These are phyloP conservation scores for Phenganax subtilis DNA, from an alignment of 92 coral and sea anemone species.

Conservation along the genomic window DNA sequence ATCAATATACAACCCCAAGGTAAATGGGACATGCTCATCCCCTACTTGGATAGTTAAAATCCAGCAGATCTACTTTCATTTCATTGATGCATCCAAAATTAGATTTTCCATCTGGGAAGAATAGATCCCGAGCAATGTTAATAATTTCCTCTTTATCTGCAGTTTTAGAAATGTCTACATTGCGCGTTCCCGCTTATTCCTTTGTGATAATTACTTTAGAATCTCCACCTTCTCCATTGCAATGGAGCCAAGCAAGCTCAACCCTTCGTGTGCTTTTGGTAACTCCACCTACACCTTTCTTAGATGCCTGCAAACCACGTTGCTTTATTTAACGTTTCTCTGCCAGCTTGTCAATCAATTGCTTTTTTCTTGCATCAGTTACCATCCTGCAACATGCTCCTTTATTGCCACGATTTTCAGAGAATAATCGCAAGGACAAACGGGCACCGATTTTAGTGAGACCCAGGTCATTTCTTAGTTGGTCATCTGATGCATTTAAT, in stretches of 20 bases:
- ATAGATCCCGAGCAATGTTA: constrained; percentile 38
- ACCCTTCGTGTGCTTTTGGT: constrained; percentile 34
- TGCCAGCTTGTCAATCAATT: constrained; percentile 26
- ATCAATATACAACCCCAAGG: constrained; percentile 36
- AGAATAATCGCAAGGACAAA: constrained; percentile 19
- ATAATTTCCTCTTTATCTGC: constrained; percentile 36
- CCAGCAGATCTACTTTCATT: constrained; percentile 42
- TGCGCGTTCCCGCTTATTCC: constrained; percentile 54
- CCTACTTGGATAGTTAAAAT: constrained; percentile 21
- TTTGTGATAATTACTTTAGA: constrained; percentile 41
- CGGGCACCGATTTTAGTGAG: constrained; percentile 19
- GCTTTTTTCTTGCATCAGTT: constrained; percentile 16
- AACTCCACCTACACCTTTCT: neutral
- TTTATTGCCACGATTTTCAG: constrained; percentile 8
- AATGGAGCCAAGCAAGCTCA: constrained; percentile 50
- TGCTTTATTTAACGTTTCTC: constrained; percentile 4
- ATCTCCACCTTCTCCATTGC: constrained; percentile 32
- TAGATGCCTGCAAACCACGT: neutral
- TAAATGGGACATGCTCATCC: constrained; percentile 11
- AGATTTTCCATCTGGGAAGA: constrained; percentile 48
- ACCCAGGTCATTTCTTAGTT: constrained; percentile 3
- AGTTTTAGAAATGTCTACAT: constrained; percentile 36
- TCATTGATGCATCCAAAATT: constrained; percentile 32
- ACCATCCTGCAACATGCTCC: neutral
- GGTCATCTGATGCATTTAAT: constrained; percentile 19